Conservation (phyloP, 2,113 vertebrate species). For the Malurus elegans region DNA sequence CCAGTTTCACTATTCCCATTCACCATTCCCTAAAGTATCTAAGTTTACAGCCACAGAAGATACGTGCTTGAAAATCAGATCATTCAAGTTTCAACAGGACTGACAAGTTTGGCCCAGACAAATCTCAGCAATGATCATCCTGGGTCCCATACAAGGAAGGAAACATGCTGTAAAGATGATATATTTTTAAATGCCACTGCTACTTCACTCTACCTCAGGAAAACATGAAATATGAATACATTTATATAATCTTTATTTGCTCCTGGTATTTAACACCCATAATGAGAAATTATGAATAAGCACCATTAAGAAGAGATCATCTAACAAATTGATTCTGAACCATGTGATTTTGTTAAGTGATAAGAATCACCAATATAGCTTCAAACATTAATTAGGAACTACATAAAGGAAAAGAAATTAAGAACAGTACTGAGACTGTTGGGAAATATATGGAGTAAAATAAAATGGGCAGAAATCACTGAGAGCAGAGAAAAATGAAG, state of each 20-base stretch:
- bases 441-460: neutral
- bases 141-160: neutral
- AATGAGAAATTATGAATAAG: neutral
- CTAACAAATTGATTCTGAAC: neutral
- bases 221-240: neutral
- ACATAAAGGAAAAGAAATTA: neutral
- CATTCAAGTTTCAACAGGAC: slow-evolving; percentile 38
- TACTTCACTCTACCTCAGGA: neutral
- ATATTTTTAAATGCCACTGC: neutral
- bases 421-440: neutral
- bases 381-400: neutral
- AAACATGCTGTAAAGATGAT: neutral
- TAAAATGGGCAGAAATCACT: neutral
- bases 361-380: neutral
- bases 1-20: neutral
- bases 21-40: neutral
- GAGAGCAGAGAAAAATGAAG: neutral
- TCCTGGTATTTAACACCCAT: neutral
- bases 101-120: neutral
- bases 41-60: neutral
- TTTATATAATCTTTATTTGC: neutral
- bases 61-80: neutral
- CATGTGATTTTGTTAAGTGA: neutral
- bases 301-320: neutral
- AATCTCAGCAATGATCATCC: neutral